Conservation (phyloP, 2,888 invertebrate genomes). For the Hemistola chrysoprasaria region DNA sequence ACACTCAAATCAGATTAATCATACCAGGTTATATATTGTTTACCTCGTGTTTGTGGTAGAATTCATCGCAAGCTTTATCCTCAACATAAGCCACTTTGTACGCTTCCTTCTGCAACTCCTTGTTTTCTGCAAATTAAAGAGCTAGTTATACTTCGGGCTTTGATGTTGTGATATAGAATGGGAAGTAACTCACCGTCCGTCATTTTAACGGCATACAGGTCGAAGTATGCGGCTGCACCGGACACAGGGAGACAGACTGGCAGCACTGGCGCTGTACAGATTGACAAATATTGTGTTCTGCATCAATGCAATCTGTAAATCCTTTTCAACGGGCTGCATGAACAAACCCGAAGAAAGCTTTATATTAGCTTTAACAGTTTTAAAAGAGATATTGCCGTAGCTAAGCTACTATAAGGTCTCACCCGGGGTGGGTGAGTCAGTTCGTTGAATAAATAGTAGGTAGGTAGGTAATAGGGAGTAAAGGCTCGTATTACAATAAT, state of each 20-base stretch:
- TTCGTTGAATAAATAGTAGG: too few relatives aligned
- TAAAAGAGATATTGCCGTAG: too few relatives aligned
- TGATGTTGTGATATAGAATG: constrained; percentile 17
- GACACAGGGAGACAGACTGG: constrained; percentile 51
- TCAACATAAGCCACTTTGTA: constrained; percentile 45
- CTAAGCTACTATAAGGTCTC: too few relatives aligned
- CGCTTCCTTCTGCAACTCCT: constrained; percentile 47
- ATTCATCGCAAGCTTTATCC: constrained; percentile 49
- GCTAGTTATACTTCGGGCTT: neutral
- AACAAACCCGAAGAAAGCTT: too few relatives aligned
- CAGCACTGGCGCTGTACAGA: constrained; percentile 49
- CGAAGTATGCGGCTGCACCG: constrained; percentile 38
- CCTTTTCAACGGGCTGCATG: too few relatives aligned
- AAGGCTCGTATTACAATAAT: too few relatives aligned
- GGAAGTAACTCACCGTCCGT: constrained; percentile 44
- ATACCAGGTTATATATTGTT: neutral
- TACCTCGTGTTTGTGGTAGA: constrained; percentile 49
- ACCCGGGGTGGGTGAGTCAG: too few relatives aligned
- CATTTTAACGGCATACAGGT: constrained; percentile 49
- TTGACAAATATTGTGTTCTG: constrained; percentile 46
- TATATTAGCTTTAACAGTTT: too few relatives aligned
- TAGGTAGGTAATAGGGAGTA: too few relatives aligned
- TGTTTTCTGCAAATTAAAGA: constrained; percentile 36
- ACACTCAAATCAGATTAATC: too few relatives aligned
- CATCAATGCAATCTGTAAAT: neutral